Conservation (phyloP, 2,113 vertebrate genomes). For the Triplophysa dalaica region DNA sequence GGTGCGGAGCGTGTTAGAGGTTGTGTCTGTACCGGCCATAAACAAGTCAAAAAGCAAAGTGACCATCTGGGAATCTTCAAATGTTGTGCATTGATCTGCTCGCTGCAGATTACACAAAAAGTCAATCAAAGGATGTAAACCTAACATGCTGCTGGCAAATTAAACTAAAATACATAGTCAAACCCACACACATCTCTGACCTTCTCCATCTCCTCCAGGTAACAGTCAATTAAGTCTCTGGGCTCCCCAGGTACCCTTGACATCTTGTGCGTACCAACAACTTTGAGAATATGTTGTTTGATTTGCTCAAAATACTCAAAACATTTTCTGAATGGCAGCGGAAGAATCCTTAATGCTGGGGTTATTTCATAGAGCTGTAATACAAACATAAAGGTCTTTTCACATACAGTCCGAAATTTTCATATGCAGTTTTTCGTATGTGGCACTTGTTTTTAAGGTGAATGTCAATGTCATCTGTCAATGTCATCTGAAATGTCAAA, state of each 20-base stretch:
- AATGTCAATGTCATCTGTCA: too few relatives aligned
- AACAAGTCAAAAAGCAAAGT: slow-evolving; percentile 61
- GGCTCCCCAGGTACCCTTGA: slow-evolving; percentile 40
- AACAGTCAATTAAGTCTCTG: slow-evolving; percentile 52
- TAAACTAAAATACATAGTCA: background rate
- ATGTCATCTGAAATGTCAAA: too few relatives aligned
- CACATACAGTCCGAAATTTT: too few relatives aligned
- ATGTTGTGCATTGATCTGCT: slow-evolving; percentile 40
- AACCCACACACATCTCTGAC: background rate
- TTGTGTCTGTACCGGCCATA: slow-evolving; percentile 74
- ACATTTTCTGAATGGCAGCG: slow-evolving; percentile 44
- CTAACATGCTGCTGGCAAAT: background rate
- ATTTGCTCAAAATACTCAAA: slow-evolving; percentile 26
- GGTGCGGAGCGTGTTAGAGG: slow-evolving; percentile 71
- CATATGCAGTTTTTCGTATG: too few relatives aligned
- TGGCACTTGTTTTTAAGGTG: too few relatives aligned
- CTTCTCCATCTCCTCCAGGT: slow-evolving; percentile 55
- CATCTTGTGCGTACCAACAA: slow-evolving; percentile 43
- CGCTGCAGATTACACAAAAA: background rate
- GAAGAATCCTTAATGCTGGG: slow-evolving; percentile 30
- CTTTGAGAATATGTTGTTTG: slow-evolving; percentile 32
- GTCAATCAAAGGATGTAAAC: background rate
- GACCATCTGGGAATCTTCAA: slow-evolving; percentile 63
- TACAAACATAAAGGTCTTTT: background rate
- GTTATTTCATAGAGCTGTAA: slow-evolving; percentile 35